These are phyloP conservation scores for Oryctolagus cuniculus DNA, from an alignment of 2,113 vertebrate genomes.

Conservation along the genomic window DNA sequence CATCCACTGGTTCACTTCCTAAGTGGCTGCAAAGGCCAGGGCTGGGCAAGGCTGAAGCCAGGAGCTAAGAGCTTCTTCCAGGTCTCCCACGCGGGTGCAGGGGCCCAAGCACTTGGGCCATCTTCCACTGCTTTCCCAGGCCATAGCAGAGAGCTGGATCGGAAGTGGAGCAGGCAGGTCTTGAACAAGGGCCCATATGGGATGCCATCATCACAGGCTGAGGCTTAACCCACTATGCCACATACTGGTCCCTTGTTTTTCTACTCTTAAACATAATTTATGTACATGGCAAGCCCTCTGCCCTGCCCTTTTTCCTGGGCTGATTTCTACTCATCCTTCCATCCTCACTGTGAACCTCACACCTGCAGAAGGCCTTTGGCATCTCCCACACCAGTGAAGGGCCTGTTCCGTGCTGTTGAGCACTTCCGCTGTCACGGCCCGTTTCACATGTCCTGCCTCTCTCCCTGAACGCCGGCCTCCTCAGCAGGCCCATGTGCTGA, in stretches of 20 bases:
- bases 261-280: neutral
- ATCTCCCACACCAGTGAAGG: neutral
- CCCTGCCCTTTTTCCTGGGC: neutral
- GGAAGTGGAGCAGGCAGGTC: too few relatives aligned
- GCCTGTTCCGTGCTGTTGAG: neutral
- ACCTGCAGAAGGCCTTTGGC: neutral
- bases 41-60: too few relatives aligned
- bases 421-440: neutral
- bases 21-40: too few relatives aligned
- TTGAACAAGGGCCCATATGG: too few relatives aligned
- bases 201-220: too few relatives aligned
- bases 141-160: too few relatives aligned
- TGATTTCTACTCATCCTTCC: neutral
- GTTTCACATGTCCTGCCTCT: neutral
- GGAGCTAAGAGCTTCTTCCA: too few relatives aligned
- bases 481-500: neutral
- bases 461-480: neutral
- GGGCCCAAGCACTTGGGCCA: too few relatives aligned
- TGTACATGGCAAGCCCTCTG: neutral
- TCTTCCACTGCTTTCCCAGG: too few relatives aligned
- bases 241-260: neutral
- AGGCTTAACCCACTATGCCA: too few relatives aligned
- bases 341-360: neutral
- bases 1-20: too few relatives aligned
- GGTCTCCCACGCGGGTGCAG: too few relatives aligned